phyloP scores from a whole-genome alignment of 2,113 vertebrate genomes.

The Rissa tridactyla region DNA sequence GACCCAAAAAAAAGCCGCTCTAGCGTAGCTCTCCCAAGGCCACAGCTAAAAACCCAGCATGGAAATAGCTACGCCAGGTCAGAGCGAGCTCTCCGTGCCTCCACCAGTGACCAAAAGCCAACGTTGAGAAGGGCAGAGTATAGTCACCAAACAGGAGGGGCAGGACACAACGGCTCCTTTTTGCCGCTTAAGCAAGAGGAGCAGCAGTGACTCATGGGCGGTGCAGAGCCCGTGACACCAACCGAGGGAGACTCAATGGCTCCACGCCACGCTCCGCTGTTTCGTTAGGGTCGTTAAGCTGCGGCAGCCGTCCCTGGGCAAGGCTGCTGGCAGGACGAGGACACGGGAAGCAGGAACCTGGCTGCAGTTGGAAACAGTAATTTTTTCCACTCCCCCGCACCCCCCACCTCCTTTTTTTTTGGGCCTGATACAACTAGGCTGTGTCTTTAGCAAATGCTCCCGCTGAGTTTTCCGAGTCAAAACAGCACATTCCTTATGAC shows the following conservation, averaged over 20 bases:
- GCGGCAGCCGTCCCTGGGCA: neutral
- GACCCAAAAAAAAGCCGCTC: neutral
- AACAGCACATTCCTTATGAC: neutral
- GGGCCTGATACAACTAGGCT: neutral
- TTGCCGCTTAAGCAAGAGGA: neutral
- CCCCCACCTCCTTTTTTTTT: neutral
- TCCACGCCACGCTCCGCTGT: accelerated
- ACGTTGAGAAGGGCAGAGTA: accelerated
- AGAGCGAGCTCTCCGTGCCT: too few species aligned
- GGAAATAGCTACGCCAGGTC: neutral
- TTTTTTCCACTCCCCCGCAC: neutral
- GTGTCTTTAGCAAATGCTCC: neutral
- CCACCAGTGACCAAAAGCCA: neutral
- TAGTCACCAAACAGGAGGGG: accelerated
- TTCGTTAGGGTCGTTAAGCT: neutral
- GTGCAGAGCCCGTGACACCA: accelerated
- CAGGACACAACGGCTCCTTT: neutral
- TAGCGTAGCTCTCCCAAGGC: neutral
- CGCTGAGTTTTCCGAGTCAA: neutral
- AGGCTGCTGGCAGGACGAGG: neutral
- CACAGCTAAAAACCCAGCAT: neutral
- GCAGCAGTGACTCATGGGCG: too few species aligned
- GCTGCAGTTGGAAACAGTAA: neutral
- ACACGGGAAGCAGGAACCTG: neutral
- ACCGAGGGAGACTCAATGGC: accelerated